Base-by-base conservation (phyloP, 1,140 invertebrate species). In the Drosophila suzukii region DNA sequence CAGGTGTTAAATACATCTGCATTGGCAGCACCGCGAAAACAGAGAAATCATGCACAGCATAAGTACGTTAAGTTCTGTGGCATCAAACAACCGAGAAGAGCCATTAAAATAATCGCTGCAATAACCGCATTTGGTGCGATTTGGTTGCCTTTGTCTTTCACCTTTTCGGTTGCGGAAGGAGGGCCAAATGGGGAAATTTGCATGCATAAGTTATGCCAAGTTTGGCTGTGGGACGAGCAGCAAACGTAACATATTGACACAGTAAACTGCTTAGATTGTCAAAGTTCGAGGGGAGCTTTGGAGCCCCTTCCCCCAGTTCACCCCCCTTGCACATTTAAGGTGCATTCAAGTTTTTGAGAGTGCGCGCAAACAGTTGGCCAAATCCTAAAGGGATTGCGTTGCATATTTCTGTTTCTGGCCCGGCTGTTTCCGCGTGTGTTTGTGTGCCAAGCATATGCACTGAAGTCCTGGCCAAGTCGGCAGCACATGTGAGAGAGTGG, bases 41-140 rank as follows among this genome's bases (percentile, higher is more conserved):
- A 41, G 43, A 34, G 65, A 70, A 58, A 41, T 71, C 53, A 71
- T 71, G 67, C 54, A 51, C 44, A 46, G 41, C 51, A 30, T 53
- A 75, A 75, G 68, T 51, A 77, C 50, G 55, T 54, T 55, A 77
- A 77, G 62, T 59, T 57, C 62, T 20, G 44, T 57, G 74, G 65
- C 75, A 71, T 63, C 58, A 44, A 70, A 76, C 73, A 77, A 79
- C 63, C 73, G 78, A 68, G 84, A 80, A 78, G 76, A 71, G 71
- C 84, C 84, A 89, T 89, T 89, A 89, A 84, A 89, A 89, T 89
- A 89, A 89, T 89, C 81, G 81, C 79, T 88, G 83, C 83, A 79
- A 86, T 86, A 86, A 86, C 83, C 84, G 83, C 83, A 86, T 86
- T 86, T 86, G 76, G 66, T 76, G 74, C 60, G 74, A 86, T 78